Conservation (phyloP, 37 sponge, comb jelly and placozoan species). For the Dysidea cf. avara region DNA sequence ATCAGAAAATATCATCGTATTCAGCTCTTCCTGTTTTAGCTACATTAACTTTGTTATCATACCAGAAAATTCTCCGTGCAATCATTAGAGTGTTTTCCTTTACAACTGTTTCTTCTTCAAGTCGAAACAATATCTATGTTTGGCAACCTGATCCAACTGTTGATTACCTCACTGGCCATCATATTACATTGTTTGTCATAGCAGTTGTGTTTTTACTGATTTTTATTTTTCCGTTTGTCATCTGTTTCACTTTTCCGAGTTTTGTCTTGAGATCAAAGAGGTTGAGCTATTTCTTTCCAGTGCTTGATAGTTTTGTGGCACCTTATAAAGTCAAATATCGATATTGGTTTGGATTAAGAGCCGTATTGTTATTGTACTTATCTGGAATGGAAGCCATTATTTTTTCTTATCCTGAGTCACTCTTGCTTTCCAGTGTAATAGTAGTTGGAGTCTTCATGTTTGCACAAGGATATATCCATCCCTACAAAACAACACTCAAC, state of each 20-base stretch:
- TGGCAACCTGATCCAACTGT: slow-evolving; percentile 50
- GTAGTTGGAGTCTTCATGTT: background rate
- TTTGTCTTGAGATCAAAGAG: background rate
- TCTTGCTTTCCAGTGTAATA: slow-evolving; percentile 1
- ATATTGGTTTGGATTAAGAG: slow-evolving; percentile 45
- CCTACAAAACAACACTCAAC: slow-evolving; percentile 18
- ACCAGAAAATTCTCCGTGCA: slow-evolving; percentile 29
- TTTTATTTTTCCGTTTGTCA: slow-evolving; percentile 24
- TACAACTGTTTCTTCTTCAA: slow-evolving; percentile 1
- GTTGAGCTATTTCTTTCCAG: slow-evolving; percentile 7
- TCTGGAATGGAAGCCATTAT: slow-evolving; percentile 10
- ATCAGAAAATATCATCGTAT: too few relatives aligned
- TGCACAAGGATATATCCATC: slow-evolving; percentile 21
- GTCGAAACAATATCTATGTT: background rate
- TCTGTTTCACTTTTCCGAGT: slow-evolving; percentile 10
- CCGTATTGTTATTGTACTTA: background rate
- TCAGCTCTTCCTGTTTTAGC: slow-evolving; percentile 28
- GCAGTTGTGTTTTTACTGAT: slow-evolving; percentile 3
- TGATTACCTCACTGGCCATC: background rate
- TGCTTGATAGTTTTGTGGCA: slow-evolving; percentile 28
- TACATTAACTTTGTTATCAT: slow-evolving; percentile 47
- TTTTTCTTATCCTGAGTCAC: background rate
- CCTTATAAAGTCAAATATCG: slow-evolving; percentile 44
- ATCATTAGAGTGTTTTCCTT: slow-evolving; percentile 27
- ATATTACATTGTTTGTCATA: slow-evolving; percentile 9